phyloP scores from a whole-genome alignment of 2,113 vertebrate genomes.

The Antigone vipio region DNA sequence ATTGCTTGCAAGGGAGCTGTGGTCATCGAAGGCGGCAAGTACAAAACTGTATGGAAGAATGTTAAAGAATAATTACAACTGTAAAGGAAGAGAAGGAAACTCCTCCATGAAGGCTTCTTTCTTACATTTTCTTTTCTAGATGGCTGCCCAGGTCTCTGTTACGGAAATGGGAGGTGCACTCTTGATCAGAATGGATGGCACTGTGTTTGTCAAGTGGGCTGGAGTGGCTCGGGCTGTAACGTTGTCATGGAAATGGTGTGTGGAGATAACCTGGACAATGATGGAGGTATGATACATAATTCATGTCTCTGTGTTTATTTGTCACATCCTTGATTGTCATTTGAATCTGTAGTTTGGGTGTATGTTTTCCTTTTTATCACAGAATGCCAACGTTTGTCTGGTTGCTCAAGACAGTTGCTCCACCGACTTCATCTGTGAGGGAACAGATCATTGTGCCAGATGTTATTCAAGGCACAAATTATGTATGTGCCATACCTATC shows the following conservation, averaged over 20 bases:
- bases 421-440: not conserved
- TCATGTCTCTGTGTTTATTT: not conserved
- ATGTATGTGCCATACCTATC: not conserved
- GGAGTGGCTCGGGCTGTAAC: conserved; percentile 93
- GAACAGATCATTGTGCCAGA: not conserved
- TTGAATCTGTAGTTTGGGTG: not conserved
- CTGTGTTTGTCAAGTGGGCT: conserved; percentile 96
- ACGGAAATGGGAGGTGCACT: conserved; percentile 94
- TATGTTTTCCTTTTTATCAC: conserved; percentile 17
- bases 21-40: not conserved
- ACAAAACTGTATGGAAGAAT: not conserved
- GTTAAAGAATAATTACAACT: not conserved
- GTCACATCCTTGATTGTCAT: not conserved
- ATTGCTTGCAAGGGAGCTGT: not conserved
- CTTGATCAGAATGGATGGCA: conserved; percentile 98
- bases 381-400: not conserved
- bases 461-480: not conserved
- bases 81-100: not conserved
- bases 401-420: not conserved
- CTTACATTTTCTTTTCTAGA: conserved; percentile 73
- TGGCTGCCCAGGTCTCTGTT: conserved; percentile 95
- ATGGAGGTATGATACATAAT: conserved; percentile 84
- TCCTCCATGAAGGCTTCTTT: not conserved
- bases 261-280: conserved; percentile 93
- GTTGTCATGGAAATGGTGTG: conserved; percentile 98